Percentiles rank a stretch among this genome's conserved stretches.
Evolutionary conservation across 2,888 invertebrate species (phyloP).

Genomic region (Troides oblongomaculatus): DNA sequence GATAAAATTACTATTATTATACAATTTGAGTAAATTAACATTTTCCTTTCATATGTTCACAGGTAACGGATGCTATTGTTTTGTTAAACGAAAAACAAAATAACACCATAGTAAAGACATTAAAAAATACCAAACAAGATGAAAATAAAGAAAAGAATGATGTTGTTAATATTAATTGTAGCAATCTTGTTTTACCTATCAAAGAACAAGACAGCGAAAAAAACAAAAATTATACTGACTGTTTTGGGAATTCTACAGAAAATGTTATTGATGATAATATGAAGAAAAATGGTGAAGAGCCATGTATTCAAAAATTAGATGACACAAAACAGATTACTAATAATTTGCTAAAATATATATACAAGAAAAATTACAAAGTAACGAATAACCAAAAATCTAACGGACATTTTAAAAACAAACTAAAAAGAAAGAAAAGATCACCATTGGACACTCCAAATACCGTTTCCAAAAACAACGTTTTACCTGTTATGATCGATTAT

Average conservation of each 20-base stretch:
- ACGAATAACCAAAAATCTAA: constrained; percentile 42
- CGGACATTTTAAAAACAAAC: constrained; percentile 57
- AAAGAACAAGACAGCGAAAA: constrained; percentile 4
- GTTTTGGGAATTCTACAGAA: constrained; percentile 21
- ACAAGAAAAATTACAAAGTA: constrained; percentile 49
- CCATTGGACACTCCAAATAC: constrained; percentile 1
- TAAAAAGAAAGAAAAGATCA: constrained; percentile 54
- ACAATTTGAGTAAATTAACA: background rate
- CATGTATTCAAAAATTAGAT: constrained; percentile 5
- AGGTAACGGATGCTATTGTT: constrained; percentile 22
- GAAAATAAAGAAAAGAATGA: background rate
- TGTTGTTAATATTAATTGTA: background rate
- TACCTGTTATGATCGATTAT: constrained; percentile 49
- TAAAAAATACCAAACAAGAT: background rate
- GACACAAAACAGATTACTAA: constrained; percentile 30
- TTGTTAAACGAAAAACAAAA: constrained; percentile 8
- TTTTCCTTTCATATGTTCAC: constrained; percentile 8
- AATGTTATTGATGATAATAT: constrained; percentile 15
- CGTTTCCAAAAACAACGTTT: constrained; percentile 7
- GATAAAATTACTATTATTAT: background rate
- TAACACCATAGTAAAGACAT: background rate
- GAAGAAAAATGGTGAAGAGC: constrained; percentile 24
- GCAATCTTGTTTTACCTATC: background rate
- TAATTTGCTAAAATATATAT: constrained; percentile 56
- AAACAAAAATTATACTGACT: background rate